phyloP scores from a whole-genome alignment of 2,888 invertebrate species.

The Xestoiulus laeticollis region DNA sequence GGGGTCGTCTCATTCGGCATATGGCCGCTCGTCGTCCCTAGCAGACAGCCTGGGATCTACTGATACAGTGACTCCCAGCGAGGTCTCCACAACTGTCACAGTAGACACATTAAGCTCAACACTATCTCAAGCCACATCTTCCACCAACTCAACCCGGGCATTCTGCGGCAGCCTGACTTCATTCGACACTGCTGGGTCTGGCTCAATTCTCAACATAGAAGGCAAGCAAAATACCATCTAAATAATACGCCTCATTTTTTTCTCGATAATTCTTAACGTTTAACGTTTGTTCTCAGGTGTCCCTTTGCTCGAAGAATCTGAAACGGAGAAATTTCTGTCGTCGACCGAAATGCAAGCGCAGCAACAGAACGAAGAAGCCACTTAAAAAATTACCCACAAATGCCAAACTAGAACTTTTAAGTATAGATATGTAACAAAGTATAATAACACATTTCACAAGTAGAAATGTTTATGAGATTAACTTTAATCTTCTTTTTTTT shows the following conservation, averaged over 20 bases:
- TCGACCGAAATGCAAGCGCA: background rate
- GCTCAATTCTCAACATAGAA: conserved; percentile 67
- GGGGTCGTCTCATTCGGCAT: conserved; percentile 44
- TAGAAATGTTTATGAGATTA: conserved; percentile 33
- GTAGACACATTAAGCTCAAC: conserved; percentile 68
- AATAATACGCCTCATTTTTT: background rate
- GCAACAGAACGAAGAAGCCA: background rate
- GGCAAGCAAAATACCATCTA: conserved; percentile 64
- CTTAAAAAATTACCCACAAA: background rate
- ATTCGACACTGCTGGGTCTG: conserved; percentile 64
- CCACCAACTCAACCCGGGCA: conserved; percentile 67
- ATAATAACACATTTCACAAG: conserved; percentile 1
- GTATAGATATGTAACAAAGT: conserved; percentile 35
- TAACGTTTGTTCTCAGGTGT: background rate
- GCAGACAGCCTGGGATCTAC: conserved; percentile 67
- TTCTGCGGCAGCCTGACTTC: conserved; percentile 70
- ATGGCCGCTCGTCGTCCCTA: conserved; percentile 58
- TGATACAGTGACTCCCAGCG: conserved; percentile 69
- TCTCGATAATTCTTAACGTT: background rate
- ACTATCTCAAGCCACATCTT: conserved; percentile 65
- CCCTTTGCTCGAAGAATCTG: conserved; percentile 20
- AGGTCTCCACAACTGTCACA: conserved; percentile 69
- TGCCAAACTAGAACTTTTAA: conserved; percentile 8
- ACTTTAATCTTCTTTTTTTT: conserved; percentile 31
- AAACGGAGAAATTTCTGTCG: background rate